A percentile compares a stretch with the other conserved stretches of the same genome.
Evolutionary conservation across 1,140 invertebrate genomes (phyloP).

Genomic region (Drosophila kurseongensis): DNA sequence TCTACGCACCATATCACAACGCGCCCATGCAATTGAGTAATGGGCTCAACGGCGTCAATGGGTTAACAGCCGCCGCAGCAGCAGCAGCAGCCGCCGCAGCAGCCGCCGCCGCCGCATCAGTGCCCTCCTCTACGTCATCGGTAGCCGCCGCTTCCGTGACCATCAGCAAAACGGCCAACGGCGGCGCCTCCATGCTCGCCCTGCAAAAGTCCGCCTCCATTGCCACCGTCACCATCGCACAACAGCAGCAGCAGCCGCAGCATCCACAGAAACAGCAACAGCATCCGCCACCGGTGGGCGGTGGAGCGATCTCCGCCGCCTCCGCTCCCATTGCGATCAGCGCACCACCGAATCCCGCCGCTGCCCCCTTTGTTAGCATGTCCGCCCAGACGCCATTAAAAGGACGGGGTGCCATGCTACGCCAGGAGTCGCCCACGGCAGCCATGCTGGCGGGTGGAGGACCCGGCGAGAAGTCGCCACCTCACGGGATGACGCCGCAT

Average conservation of each 20-base stretch:
- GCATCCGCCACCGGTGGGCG: slow-evolving; percentile 44
- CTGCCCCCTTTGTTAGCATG: slow-evolving; percentile 69
- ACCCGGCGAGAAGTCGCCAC: slow-evolving; percentile 76
- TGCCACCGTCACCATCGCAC: slow-evolving; percentile 63
- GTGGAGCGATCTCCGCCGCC: slow-evolving; percentile 30
- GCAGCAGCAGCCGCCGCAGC: slow-evolving; percentile 62
- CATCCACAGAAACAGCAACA: slow-evolving; percentile 62
- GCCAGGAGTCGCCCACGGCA: slow-evolving; percentile 76
- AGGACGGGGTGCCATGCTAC: slow-evolving; percentile 62
- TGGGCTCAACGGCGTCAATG: slow-evolving; percentile 79
- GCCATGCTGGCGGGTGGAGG: slow-evolving; percentile 50
- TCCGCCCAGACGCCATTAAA: slow-evolving; percentile 75
- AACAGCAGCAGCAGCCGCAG: slow-evolving; percentile 68
- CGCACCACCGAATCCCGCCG: slow-evolving; percentile 68
- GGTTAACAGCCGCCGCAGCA: slow-evolving; percentile 66
- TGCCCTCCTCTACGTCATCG: slow-evolving; percentile 48
- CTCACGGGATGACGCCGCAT: slow-evolving; percentile 80
- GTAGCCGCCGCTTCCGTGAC: slow-evolving; percentile 49
- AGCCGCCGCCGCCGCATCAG: slow-evolving; percentile 33
- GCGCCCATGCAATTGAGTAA: slow-evolving; percentile 65
- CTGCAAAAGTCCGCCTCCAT: slow-evolving; percentile 70
- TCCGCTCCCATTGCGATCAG: slow-evolving; percentile 74
- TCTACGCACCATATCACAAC: slow-evolving; percentile 81
- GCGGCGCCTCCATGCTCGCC: slow-evolving; percentile 69
- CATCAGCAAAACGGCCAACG: slow-evolving; percentile 66